Percentiles rank a stretch among this genome's conserved stretches.
These are phyloP conservation scores for Phortica variegata DNA, from an alignment of 1,140 invertebrate genomes.

Conservation along the genomic window DNA sequence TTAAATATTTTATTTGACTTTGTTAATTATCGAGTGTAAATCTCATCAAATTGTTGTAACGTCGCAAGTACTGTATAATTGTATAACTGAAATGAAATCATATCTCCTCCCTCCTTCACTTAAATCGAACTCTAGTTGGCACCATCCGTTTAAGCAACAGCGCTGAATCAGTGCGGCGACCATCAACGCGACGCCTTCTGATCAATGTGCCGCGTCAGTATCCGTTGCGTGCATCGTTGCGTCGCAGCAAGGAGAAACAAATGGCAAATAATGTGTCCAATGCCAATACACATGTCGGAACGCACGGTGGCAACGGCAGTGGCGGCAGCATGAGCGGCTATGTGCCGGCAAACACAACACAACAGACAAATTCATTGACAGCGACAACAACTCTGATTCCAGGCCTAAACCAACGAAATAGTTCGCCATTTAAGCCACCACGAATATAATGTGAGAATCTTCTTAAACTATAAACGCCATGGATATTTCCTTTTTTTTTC, in stretches of 20 bases:
- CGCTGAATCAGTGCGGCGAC: slow-evolving; percentile 66
- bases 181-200: slow-evolving; percentile 63
- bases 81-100: slow-evolving; percentile 13
- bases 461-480: no score
- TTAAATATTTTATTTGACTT: no score
- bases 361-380: no score
- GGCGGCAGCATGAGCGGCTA: no score
- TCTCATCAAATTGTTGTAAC: no score
- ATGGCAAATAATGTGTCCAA: no score
- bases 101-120: no score
- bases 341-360: background rate
- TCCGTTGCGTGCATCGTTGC: slow-evolving; percentile 67
- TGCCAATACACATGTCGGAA: background rate
- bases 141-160: slow-evolving; percentile 66
- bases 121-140: slow-evolving; percentile 54
- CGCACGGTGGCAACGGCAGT: background rate
- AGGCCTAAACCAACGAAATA: background rate
- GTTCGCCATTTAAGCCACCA: no score
- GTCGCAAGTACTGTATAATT: no score
- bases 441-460: no score
- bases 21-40: no score
- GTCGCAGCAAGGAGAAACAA: slow-evolving; percentile 69
- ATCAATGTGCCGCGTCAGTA: slow-evolving; percentile 67
- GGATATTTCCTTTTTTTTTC: no score
- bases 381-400: background rate